Evolutionary conservation across 2,888 invertebrate genomes (phyloP).

Genomic region (Entomobrya proxima): DNA sequence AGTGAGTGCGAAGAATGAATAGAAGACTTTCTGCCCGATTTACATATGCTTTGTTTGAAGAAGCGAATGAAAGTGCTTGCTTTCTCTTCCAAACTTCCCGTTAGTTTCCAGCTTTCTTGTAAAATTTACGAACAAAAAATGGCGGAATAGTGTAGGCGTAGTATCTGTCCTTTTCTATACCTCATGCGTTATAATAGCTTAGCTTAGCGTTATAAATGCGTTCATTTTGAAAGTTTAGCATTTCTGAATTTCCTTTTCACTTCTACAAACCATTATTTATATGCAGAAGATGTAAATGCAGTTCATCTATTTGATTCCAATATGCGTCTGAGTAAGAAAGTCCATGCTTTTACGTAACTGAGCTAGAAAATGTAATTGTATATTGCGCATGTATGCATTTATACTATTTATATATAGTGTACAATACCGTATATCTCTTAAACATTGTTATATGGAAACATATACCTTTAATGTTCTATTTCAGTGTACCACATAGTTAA

Average conservation of each 20-base stretch:
- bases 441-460: no score
- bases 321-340: not conserved
- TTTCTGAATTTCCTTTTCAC: conserved; percentile 11
- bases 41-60: conserved; percentile 50
- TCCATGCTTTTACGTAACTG: not conserved
- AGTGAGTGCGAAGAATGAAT: conserved; percentile 64
- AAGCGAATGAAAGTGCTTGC: conserved; percentile 21
- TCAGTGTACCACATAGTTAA: no score
- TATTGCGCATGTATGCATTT: not conserved
- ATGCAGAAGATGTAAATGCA: conserved; percentile 20
- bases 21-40: conserved; percentile 62
- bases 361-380: no score
- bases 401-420: not conserved
- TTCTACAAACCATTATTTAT: not conserved
- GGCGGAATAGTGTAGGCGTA: conserved; percentile 14
- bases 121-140: conserved; percentile 32
- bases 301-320: not conserved
- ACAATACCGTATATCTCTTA: not conserved
- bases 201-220: not conserved
- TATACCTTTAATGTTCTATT: no score
- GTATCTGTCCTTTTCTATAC: conserved; percentile 52
- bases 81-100: conserved; percentile 64
- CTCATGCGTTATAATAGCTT: conserved; percentile 27
- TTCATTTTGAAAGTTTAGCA: not conserved
- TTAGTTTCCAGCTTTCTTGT: conserved; percentile 20